Evolutionary conservation across 2,888 invertebrate genomes (phyloP), one percentile per base, ranked within the genome.

Genomic region (Plebejus anna): DNA sequence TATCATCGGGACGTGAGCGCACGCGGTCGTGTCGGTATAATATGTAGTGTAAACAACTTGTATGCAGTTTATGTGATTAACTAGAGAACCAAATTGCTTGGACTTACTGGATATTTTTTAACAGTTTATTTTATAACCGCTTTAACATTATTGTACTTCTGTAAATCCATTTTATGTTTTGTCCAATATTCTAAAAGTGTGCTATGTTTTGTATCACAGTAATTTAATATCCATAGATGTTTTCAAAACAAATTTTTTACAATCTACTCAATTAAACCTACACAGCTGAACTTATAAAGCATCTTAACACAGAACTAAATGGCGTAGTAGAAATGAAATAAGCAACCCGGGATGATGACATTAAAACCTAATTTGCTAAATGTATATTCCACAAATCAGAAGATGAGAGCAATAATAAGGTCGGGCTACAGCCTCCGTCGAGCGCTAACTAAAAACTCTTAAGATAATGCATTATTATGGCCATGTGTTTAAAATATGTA

Each of bases 401-500:
- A 38, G 70, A 36, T 70, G 38, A 70, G 47, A 72, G 51, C 47
- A 73, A 73, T 73, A 73, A 73, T 72, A 73, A 73, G 73, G 73
- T 76, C 76, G 42, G 47, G 76, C 78, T 79, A 79, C 57, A 71
- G 71, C 47, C 22, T 70, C 42, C 57, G 47, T 16, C 59, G 71
- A 71, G 76, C 42, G 38, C 57, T 59, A 72, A 76, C 71, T 59
- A 76, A 76, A 76, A 76, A 72, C 71, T 76, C 71, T 59, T 76
- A 76, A 76, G 76, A 76, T 76, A 76, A 76, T 76, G 76, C 76
- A 42, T 59, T 76, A 71, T 22, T 2, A 57, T 71, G 71, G 59
- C 76, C 71, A 42, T 6, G 1, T n/a, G 2, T 72, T 42, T 7
- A 13, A 32, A 11, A 16, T 4, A 7, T 22, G 11, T 28, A 28